phyloP scores from a whole-genome alignment of 2,113 vertebrate genomes.

The Psophia crepitans region DNA sequence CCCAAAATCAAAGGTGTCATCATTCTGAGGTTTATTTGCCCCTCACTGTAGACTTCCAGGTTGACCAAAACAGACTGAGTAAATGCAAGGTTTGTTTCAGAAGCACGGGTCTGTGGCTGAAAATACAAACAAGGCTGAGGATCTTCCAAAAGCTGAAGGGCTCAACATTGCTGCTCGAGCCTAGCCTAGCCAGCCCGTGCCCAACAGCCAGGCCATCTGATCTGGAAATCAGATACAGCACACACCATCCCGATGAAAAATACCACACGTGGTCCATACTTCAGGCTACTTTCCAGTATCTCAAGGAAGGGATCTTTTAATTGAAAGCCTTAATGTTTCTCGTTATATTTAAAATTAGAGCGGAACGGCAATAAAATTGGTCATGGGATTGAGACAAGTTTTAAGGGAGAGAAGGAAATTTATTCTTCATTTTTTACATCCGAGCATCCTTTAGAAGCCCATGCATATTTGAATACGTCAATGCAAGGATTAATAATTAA shows the following conservation, averaged over 20 bases:
- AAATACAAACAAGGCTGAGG: neutral
- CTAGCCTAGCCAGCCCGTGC: neutral
- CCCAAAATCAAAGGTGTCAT: neutral
- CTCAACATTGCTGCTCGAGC: neutral
- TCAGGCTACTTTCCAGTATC: conserved; percentile 46
- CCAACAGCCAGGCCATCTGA: neutral
- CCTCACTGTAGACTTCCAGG: neutral
- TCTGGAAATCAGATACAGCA: conserved; percentile 15
- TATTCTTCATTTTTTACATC: neutral
- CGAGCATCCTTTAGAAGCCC: neutral
- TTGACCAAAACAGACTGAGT: neutral
- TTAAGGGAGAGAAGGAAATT: conserved; percentile 18
- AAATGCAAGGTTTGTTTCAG: neutral
- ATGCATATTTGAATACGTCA: neutral
- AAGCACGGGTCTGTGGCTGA: neutral
- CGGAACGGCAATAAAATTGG: conserved; percentile 44
- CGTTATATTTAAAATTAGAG: conserved; percentile 52
- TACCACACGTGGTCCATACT: neutral
- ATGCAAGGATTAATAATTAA: conserved; percentile 54
- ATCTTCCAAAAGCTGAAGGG: neutral
- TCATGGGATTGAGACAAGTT: conserved; percentile 24
- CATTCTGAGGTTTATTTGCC: neutral
- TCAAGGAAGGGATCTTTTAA: conserved; percentile 51
- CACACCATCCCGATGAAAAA: neutral
- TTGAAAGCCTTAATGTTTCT: conserved; percentile 52